Evolutionary conservation across 1,140 invertebrate species (phyloP).

Genomic region (Drosophila orosa): DNA sequence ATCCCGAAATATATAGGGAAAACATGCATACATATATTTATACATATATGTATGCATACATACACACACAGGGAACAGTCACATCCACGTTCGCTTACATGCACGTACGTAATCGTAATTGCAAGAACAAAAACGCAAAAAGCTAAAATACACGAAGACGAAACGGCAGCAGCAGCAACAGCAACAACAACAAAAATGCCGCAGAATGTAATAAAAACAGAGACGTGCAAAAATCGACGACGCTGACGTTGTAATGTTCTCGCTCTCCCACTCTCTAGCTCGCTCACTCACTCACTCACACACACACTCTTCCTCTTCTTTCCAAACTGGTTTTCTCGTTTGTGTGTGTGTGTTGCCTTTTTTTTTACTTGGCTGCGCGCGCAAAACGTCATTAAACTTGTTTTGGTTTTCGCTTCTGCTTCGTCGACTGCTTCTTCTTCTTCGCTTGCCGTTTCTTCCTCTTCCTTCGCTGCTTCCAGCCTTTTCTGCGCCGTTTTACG

Average conservation of each 20-base stretch:
- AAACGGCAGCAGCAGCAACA: constrained; percentile 20
- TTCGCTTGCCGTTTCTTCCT: constrained; percentile 19
- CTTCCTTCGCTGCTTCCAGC: constrained; percentile 22
- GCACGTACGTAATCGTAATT: constrained; percentile 52
- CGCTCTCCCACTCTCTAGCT: constrained; percentile 19
- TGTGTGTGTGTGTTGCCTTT: constrained; percentile 30
- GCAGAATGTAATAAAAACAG: constrained; percentile 79
- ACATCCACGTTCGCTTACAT: constrained; percentile 27
- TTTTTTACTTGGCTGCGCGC: constrained; percentile 61
- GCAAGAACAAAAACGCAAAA: constrained; percentile 27
- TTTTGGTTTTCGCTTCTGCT: constrained; percentile 80
- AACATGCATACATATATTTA: constrained; percentile 3
- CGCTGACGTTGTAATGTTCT: constrained; percentile 38
- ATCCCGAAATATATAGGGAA: constrained; percentile 34
- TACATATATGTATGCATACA: constrained; percentile 22
- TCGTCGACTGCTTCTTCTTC: constrained; percentile 58
- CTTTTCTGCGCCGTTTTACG: constrained; percentile 66
- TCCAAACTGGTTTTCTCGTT: constrained; percentile 49
- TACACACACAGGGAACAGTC: constrained; percentile 15
- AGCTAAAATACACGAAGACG: constrained; percentile 24
- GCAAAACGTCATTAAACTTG: constrained; percentile 84
- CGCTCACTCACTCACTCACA: constrained; percentile 19
- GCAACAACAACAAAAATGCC: constrained; percentile 31
- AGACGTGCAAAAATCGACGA: constrained; percentile 73
- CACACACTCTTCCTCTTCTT: constrained; percentile 11